Percentiles rank a stretch among this genome's conserved stretches.
Evolutionary conservation across 2,797 vertebrate genomes (phyloP).

Genomic region (Nannoperca obscura): DNA sequence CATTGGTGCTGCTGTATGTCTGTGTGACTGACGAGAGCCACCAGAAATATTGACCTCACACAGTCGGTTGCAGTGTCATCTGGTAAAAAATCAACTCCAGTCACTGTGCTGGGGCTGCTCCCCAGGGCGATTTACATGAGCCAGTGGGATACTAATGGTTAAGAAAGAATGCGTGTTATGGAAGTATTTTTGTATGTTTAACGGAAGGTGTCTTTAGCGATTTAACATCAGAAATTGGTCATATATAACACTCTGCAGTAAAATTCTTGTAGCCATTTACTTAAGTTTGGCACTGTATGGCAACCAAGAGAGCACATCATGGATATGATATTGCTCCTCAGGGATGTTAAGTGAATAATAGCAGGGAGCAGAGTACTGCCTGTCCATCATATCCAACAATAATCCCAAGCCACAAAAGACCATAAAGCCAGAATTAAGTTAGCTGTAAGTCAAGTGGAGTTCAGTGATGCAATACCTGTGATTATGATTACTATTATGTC

Average conservation of each 20-base stretch:
- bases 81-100: conserved; percentile 28
- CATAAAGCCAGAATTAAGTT: conserved; percentile 20
- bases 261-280: conserved; percentile 34
- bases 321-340: conserved; percentile 28
- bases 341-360: conserved; percentile 56
- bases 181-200: conserved; percentile 7
- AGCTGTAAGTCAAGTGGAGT: not conserved
- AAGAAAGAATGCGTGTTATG: conserved; percentile 18
- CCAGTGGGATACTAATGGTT: conserved; percentile 19
- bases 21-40: conserved; percentile 40
- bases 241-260: conserved; percentile 17
- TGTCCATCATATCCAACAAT: conserved; percentile 28
- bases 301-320: conserved; percentile 60
- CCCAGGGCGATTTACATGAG: conserved; percentile 12
- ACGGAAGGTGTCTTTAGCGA: conserved; percentile 9
- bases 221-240: conserved; percentile 21
- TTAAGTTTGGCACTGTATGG: conserved; percentile 16
- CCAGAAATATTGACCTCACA: conserved; percentile 35
- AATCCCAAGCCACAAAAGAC: conserved; percentile 33
- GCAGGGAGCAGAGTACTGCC: conserved; percentile 2
- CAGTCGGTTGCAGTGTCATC: conserved; percentile 5
- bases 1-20: conserved; percentile 10
- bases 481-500: conserved; percentile 9
- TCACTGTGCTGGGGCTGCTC: not conserved
- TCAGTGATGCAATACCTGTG: conserved; percentile 19